Evolutionary conservation across 2,797 vertebrate genomes (phyloP), one percentile per base, ranked within the genome.

Genomic region (Sebastes matsubarae): DNA sequence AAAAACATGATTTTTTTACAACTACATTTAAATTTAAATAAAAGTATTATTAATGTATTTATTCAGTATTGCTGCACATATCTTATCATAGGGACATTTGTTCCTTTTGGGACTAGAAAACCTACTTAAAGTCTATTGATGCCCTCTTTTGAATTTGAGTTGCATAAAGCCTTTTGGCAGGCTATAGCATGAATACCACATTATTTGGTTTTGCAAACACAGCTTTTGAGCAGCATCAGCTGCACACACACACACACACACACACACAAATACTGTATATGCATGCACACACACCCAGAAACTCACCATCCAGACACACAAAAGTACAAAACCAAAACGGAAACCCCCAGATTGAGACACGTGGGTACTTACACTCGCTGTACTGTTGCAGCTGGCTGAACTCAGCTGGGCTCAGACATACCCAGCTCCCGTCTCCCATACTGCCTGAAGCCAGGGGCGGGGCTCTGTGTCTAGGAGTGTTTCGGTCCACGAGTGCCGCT

Each of bases 351-450:
- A 50, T 65, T 68, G 24, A 64, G 13, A 77, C 60, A 29, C 18
- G 7, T 72, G 18, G 4, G 42, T 95, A 97, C 97, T 98, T 89
- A 99, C 98, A 98, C 83, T 98, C 97, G 0, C 96, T 97, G 94
- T 98, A 99, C 83, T 99, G 96, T 85, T 99, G 98, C 72, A 99
- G 97, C 84, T 99, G 98, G 68, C 92, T 92, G 46, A 99, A 99
- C 92, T 99, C 98, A 0, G 97, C 79, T 0, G 97, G 96, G 85
- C 97, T 98, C 90, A 99, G 96, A 20, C 97, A 97, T 65, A 97
- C 95, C 97, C 98, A 98, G 76, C 68, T 93, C 12, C 92, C 91
- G 91, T 97, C 96, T 1, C 94, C 95, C 98, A 99, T 99, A 61
- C 94, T 93, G 86, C 75, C 80, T 69, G 76, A 65, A 29, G 83